Evolutionary conservation across 2,797 vertebrate species (phyloP), one percentile per base, ranked within the genome.

Genomic region (Mus spretus): DNA sequence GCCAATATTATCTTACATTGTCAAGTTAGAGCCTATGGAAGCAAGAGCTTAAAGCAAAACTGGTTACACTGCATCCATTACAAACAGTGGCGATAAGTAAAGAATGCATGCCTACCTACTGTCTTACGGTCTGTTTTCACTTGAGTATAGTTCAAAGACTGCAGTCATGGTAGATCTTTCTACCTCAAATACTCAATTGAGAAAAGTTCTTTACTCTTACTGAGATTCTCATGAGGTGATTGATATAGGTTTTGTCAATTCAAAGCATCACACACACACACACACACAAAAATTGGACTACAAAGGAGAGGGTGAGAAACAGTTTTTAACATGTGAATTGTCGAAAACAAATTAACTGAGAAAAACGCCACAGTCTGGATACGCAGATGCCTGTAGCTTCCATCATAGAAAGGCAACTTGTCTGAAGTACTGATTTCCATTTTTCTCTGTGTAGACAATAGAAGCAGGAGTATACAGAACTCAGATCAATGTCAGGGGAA

Each of bases 391-490:
- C 40, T 72, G 2, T 7, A 74, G 9, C 8, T 34, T 79, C 34
- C 55, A 34, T 44, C 28, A 82, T 19, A n/a, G 77, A 63, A 0
- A 6, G 28, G 22, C 19, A 5, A 1, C 10, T 50, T 65, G 34
- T 17, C 9, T 34, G n/a, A 19, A 53, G 3, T 15, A 10, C 1
- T 59, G 3, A 55, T 57, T 19, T 67, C 47, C 6, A 10, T 0
- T 1, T 2, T 59, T 13, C 37, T 72, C 44, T 53, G 31, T 67
- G 3, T 3, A 83, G 34, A 17, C 10, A 34, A 2, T 0, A 6
- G 80, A 81, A 31, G 17, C 65, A 57, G 24, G 44, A 40, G 31
- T 6, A 74, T 3, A 1, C 19, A 10, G 2, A 72, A 85, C 19
- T 67, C 40, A 93, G 72, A 34, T 8, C 3, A 93, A 61, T 37